These are phyloP conservation scores for Spermophilus dauricus DNA, from an alignment of 2,113 vertebrate species.

Conservation along the genomic window DNA sequence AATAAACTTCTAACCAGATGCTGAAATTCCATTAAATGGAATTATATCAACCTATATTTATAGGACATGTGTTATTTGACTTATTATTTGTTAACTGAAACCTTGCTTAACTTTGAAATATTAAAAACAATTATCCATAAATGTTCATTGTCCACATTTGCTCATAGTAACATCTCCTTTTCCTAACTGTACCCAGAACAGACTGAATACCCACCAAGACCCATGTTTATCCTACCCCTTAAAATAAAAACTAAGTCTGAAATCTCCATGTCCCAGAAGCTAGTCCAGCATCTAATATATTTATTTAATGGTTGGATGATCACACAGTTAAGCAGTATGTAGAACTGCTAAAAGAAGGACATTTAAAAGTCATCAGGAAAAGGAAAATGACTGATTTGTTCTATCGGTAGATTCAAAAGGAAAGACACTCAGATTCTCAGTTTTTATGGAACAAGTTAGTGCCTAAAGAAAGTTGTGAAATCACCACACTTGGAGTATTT, in stretches of 20 bases:
- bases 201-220: neutral
- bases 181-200: neutral
- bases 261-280: neutral
- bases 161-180: neutral
- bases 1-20: slow-evolving; percentile 12
- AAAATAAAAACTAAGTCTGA: neutral
- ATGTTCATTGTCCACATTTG: neutral
- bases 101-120: slow-evolving; percentile 45
- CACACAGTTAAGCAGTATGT: neutral
- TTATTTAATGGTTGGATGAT: neutral
- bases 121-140: slow-evolving; percentile 24
- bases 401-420: neutral
- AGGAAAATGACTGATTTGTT: neutral
- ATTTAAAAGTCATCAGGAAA: neutral
- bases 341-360: neutral
- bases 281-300: neutral
- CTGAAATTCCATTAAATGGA: neutral
- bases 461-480: neutral
- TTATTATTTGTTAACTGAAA: slow-evolving; percentile 20
- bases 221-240: neutral
- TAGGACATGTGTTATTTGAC: slow-evolving; percentile 12
- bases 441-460: neutral
- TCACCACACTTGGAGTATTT: neutral
- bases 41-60: neutral
- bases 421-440: neutral